Conservation (phyloP, 2,888 invertebrate genomes). For the Agonopterix arenella region DNA sequence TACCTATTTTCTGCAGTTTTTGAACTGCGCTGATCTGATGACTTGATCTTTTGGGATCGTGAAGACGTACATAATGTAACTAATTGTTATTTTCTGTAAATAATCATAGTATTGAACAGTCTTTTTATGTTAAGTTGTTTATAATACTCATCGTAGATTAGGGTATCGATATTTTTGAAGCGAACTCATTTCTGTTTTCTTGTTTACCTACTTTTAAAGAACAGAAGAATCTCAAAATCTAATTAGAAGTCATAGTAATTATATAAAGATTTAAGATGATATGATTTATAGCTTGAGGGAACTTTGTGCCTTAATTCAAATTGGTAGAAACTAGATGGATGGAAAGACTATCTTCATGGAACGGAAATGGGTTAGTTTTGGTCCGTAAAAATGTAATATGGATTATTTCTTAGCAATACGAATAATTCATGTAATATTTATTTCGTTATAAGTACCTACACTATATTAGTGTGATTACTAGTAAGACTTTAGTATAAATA, state of each 20-base stretch:
- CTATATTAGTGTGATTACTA: constrained; percentile 73
- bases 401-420: constrained; percentile 1
- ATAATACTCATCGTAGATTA: constrained; percentile 61
- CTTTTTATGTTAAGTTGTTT: constrained; percentile 47
- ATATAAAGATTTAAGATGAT: no score
- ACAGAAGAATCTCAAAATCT: no score
- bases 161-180: constrained; percentile 43
- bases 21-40: constrained; percentile 22
- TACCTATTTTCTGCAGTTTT: constrained; percentile 25
- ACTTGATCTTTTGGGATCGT: constrained; percentile 11
- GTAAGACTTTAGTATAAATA: constrained; percentile 26
- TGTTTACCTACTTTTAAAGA: background rate
- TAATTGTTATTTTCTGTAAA: constrained; percentile 42
- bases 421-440: constrained; percentile 32
- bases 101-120: constrained; percentile 46
- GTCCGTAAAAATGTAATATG: background rate
- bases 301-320: no score
- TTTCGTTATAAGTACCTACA: constrained; percentile 48
- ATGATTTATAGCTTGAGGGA: no score
- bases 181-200: constrained; percentile 7
- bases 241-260: no score
- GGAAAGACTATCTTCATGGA: constrained; percentile 1
- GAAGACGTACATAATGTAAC: constrained; percentile 10
- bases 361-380: constrained; percentile 1
- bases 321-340: no score